Evolutionary conservation across 2,888 invertebrate species (phyloP).

Genomic region (Tethea ocularis): DNA sequence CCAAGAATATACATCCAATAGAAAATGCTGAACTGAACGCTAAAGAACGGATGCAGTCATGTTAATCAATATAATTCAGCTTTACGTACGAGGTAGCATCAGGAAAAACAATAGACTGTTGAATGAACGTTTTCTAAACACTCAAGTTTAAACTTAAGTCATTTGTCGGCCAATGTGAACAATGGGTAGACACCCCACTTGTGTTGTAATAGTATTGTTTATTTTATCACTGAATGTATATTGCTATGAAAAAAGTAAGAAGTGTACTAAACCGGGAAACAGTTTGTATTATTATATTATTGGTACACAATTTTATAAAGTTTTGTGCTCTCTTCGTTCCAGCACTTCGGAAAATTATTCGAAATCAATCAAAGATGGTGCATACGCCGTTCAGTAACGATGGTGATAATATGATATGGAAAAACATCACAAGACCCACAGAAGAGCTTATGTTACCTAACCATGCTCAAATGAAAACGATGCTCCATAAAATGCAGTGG

Average conservation of each 20-base stretch:
- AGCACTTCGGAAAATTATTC: slow-evolving; percentile 74
- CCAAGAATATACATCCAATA: too few species aligned
- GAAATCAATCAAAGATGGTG: slow-evolving; percentile 74
- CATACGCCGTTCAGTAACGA: slow-evolving; percentile 62
- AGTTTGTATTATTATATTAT: background rate
- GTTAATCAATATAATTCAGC: background rate
- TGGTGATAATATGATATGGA: slow-evolving; percentile 24
- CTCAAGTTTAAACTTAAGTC: background rate
- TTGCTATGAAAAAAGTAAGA: slow-evolving; percentile 68
- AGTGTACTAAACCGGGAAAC: background rate
- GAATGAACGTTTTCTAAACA: background rate
- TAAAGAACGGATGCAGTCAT: background rate
- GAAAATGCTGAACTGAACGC: too few species aligned
- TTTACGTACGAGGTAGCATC: slow-evolving; percentile 13
- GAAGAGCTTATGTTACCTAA: slow-evolving; percentile 44
- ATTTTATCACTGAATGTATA: slow-evolving; percentile 28
- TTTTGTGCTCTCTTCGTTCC: slow-evolving; percentile 30
- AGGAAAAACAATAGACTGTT: slow-evolving; percentile 7
- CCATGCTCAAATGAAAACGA: slow-evolving; percentile 46
- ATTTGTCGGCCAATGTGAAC: background rate
- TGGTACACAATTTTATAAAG: background rate
- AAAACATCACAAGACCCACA: slow-evolving; percentile 20
- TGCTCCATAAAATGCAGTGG: slow-evolving; percentile 50
- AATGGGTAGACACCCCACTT: slow-evolving; percentile 8
- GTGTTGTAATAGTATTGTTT: slow-evolving; percentile 21